Base-by-base conservation (phyloP, 2,888 invertebrate species). In the Acanthopleura granulata region DNA sequence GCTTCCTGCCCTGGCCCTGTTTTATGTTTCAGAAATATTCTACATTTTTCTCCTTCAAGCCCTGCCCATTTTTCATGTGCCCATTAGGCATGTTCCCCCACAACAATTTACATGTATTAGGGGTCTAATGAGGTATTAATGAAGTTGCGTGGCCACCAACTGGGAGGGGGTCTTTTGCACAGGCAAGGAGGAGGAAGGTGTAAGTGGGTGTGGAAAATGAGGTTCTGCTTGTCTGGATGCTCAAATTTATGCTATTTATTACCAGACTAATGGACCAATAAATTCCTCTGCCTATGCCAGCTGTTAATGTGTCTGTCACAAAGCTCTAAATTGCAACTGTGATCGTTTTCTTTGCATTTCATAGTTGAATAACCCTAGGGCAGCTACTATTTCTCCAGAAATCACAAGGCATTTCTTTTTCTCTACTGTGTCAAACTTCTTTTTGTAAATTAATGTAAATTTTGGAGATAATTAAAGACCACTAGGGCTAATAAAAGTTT, bases 61-160 rank as follows among this genome's bases (percentile, higher is more conserved):
- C 66, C 29, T 66, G 66, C 66, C 66, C 22, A 66, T 66, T 27
- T 66, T 27, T 66, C 66, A 66, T 66, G 25, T 22, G 66, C 66
- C 66, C 66, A 66, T 66, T 27, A 66, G 66, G 29, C 66, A 66
- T 66, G 25, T 66, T 27, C 4, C 29, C 22, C 25, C 66, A 22
- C 29, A 66, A 16, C 25, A 66, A 22, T 66, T 22, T 66, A 57
- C 18, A n/a, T 57, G 18, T n/a, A n/a, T 57, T n/a, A 27, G 25
- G 66, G 66, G 4, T 27, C 16, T 66, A 27, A 66, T 66, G 66
- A 27, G 66, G 15, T 66, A 66, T 66, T 66, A 66, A 66, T 66
- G 66, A 27, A 66, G 3, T 22, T 25, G 25, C 66, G 25, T 66
- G 22, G 66, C 29, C 27, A 22, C 66, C 66, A 66, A 27, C 66